Percentiles rank a stretch among this genome's conserved stretches.
These are phyloP conservation scores for Parauchenoglanis punctatus DNA, from an alignment of 2,797 vertebrate genomes.

Conservation along the genomic window DNA sequence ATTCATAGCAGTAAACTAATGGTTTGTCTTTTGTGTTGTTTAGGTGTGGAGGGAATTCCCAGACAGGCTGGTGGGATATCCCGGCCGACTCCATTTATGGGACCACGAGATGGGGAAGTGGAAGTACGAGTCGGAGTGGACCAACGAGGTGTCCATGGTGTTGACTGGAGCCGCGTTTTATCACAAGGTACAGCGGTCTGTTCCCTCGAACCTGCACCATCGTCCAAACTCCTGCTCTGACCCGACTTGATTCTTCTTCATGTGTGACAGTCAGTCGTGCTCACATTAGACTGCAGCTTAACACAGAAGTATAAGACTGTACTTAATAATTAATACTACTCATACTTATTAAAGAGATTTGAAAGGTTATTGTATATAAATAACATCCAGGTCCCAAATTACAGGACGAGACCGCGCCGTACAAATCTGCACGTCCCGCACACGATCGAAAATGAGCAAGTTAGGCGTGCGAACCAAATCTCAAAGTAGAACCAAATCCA, in stretches of 20 bases:
- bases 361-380: too few species aligned
- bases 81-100: constrained; percentile 96
- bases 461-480: too few species aligned
- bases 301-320: not conserved
- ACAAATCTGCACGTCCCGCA: too few species aligned
- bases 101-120: constrained; percentile 98
- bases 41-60: constrained; percentile 99
- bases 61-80: constrained; percentile 95
- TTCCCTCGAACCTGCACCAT: not conserved
- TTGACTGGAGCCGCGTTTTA: constrained; percentile 97
- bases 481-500: too few species aligned
- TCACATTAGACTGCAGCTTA: not conserved
- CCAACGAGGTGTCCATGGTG: constrained; percentile 99
- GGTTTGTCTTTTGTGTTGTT: constrained; percentile 15
- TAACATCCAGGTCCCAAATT: not conserved
- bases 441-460: too few species aligned
- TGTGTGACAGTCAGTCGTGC: not conserved
- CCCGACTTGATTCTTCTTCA: not conserved
- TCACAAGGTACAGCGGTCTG: constrained; percentile 85
- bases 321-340: not conserved
- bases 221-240: not conserved
- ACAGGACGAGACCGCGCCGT: not conserved
- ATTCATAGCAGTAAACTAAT: not conserved
- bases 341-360: not conserved
- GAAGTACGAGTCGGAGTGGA: constrained; percentile 99